phyloP scores from a whole-genome alignment of 1,140 invertebrate genomes.

The Musca vetustissima region DNA sequence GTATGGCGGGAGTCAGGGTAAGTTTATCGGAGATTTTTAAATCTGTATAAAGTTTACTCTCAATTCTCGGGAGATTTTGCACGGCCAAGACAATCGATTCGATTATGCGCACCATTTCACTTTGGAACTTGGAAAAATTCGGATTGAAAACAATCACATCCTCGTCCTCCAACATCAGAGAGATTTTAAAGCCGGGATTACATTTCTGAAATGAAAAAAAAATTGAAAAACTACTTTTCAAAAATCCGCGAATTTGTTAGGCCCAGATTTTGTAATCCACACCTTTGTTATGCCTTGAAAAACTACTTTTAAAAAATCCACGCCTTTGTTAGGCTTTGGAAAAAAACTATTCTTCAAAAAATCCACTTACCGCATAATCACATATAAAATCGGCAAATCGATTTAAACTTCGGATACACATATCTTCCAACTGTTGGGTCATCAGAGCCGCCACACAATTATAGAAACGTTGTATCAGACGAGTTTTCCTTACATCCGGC shows the following conservation, averaged over 20 bases:
- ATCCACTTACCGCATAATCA: constrained; percentile 67
- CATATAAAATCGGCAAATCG: constrained; percentile 78
- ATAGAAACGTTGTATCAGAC: constrained; percentile 74
- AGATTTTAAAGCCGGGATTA: constrained; percentile 76
- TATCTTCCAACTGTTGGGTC: constrained; percentile 79
- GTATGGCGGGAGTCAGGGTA: constrained; percentile 66
- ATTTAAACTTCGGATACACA: constrained; percentile 76
- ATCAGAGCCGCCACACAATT: constrained; percentile 83
- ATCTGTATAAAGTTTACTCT: constrained; percentile 57
- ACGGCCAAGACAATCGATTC: constrained; percentile 73
- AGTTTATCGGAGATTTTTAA: constrained; percentile 42
- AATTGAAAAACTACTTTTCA: no score
- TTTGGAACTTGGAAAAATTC: constrained; percentile 72
- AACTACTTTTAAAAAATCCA: no score
- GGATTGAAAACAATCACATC: constrained; percentile 76
- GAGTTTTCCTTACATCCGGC: constrained; percentile 67
- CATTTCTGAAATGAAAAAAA: constrained; percentile 58
- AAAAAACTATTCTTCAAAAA: neutral
- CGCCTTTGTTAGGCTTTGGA: no score
- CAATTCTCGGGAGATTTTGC: constrained; percentile 70
- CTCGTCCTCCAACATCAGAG: constrained; percentile 67
- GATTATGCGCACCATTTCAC: constrained; percentile 70
- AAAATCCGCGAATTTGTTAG: no score
- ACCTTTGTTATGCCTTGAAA: no score
- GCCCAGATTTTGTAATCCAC: no score